phyloP scores from a whole-genome alignment of 2,888 invertebrate genomes.

The Dioctria rufipes region DNA sequence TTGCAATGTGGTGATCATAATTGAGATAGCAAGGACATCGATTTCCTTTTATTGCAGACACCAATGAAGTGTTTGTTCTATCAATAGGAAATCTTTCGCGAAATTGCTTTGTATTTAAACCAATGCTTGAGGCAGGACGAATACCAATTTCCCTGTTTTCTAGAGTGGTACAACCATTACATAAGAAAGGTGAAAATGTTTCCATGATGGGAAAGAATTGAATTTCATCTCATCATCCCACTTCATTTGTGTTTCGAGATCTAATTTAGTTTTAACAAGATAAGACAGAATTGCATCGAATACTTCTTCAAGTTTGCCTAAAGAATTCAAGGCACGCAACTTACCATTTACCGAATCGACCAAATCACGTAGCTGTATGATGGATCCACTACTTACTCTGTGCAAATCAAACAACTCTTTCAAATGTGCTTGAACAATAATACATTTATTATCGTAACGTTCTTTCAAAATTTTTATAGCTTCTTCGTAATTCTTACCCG shows the following conservation, averaged over 20 bases:
- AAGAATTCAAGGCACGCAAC: background rate
- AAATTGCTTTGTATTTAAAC: conserved; percentile 6
- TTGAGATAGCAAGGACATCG: background rate
- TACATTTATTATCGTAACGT: conserved; percentile 54
- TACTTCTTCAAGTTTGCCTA: conserved; percentile 10
- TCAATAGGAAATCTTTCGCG: background rate
- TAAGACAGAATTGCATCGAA: conserved; percentile 12
- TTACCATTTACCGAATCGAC: background rate
- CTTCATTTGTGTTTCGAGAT: conserved; percentile 16
- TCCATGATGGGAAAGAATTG: conserved; percentile 11
- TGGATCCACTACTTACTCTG: background rate
- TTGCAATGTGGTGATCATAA: background rate
- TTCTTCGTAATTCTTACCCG: conserved; percentile 12
- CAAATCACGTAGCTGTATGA: background rate
- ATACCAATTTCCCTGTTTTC: conserved; percentile 3
- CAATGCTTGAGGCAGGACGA: background rate
- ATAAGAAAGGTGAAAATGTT: conserved; percentile 19
- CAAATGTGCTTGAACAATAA: conserved; percentile 50
- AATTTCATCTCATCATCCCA: conserved; percentile 21
- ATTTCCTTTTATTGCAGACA: background rate
- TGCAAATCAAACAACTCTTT: conserved; percentile 29
- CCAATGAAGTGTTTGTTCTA: background rate
- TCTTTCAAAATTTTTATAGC: conserved; percentile 18
- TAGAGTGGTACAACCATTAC: conserved; percentile 28
- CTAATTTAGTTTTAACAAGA: background rate